Percentiles rank a stretch among this genome's conserved stretches.
phyloP scores from a whole-genome alignment of 2,888 invertebrate species.

The Erynnis tages region DNA sequence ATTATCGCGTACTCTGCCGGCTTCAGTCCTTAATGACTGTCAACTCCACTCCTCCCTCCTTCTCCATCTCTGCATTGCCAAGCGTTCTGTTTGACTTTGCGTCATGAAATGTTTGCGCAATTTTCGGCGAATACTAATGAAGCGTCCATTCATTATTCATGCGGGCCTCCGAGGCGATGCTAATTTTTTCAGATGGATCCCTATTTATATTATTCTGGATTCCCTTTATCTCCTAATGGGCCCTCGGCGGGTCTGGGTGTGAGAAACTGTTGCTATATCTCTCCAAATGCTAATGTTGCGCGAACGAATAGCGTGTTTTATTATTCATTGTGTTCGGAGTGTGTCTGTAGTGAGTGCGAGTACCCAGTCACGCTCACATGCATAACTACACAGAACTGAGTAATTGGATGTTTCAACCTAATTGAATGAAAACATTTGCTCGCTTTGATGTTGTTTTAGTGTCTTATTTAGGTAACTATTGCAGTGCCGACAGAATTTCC shows the following conservation, averaged over 20 bases:
- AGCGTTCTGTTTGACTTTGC: not conserved
- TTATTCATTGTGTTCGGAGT: conserved; percentile 2
- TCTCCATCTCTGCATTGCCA: not conserved
- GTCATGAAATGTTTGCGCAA: conserved; percentile 31
- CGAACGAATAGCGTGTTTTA: conserved; percentile 10
- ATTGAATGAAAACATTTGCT: conserved; percentile 1
- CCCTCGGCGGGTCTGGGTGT: conserved; percentile 19
- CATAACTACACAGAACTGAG: not conserved
- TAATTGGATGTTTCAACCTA: not conserved
- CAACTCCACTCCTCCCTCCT: not conserved
- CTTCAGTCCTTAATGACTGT: not conserved
- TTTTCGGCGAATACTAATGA: conserved; percentile 36
- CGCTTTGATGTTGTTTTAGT: not conserved
- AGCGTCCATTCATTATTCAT: conserved; percentile 36
- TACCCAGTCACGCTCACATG: no score
- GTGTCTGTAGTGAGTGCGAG: no score
- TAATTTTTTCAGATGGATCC: conserved; percentile 33
- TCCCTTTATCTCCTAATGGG: conserved; percentile 30
- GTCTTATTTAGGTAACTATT: not conserved
- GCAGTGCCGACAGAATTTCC: no score
- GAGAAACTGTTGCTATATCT: conserved; percentile 1
- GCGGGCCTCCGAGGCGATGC: conserved; percentile 28
- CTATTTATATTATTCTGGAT: conserved; percentile 33
- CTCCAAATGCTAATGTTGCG: conserved; percentile 10
- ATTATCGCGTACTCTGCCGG: not conserved